Evolutionary conservation across 1,140 invertebrate genomes (phyloP), one percentile per base, ranked within the genome.

Genomic region (Drosophila equinoxialis): DNA sequence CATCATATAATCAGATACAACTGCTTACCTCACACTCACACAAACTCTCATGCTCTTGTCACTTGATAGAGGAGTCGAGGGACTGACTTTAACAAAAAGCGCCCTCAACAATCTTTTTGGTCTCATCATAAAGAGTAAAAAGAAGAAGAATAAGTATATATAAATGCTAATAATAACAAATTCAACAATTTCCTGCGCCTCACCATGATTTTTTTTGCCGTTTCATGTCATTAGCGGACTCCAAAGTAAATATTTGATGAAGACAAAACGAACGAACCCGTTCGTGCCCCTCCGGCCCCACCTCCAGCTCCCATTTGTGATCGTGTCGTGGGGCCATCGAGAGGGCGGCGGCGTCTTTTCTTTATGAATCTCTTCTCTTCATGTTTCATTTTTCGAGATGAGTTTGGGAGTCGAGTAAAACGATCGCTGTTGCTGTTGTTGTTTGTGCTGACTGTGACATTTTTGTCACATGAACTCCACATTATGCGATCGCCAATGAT

Each of bases 91-190:
- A 48, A 48, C 14, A 51, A 51, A 51, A 51, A 51, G 17, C 37
- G 45, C 42, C 20, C 72, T 42, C 37, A 62, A 62, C 54, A 73
- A 71, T 73, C 68, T 70, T 70, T 70, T 69, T 58, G 65, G 54
- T 60, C 54, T 39, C 39, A 60, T 74, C 70, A 45, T 60, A 59
- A 37, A 13, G 3, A 60, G 55, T 30, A 54, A 41, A 65, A 57
- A 73, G 42, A 39, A 61, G 74, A 58, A 65, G 42, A 41, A 51
- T 51, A 51, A 51, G 60, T 75, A 62, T 26, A 37, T 35, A 65
- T 76, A 75, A 76, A 76, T 75, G 74, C 72, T 76, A 76, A 76
- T 76, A 76, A 76, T 77, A 77, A 77, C 74, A 77, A 70, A 71
- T 77, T 77, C 74, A 77, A 77, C 59, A 61, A 63, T 77, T 77